Conservation (phyloP, 1,140 invertebrate species). For the Vanessa tameamea region DNA sequence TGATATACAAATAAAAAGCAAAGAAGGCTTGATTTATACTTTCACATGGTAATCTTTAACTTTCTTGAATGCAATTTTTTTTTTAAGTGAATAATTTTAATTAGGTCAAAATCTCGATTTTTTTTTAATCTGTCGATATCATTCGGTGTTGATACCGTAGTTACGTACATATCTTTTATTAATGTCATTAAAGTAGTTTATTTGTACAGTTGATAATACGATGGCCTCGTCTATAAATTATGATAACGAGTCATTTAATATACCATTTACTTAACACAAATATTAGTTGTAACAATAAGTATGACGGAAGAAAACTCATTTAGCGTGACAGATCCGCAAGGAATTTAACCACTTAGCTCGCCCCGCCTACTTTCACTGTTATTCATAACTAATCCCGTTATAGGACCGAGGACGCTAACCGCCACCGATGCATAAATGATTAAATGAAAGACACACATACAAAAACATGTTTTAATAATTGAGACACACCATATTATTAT, state of each 20-base stretch:
- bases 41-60: no score
- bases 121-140: not conserved
- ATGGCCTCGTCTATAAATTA: not conserved
- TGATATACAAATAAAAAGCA: no score
- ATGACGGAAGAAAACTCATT: conserved; percentile 3
- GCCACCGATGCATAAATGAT: conserved; percentile 47
- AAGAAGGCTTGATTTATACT: no score
- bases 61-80: no score
- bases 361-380: conserved; percentile 43
- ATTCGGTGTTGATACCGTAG: not conserved
- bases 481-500: conserved; percentile 64
- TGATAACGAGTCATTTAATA: not conserved
- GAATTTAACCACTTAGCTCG: conserved; percentile 4
- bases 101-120: not conserved
- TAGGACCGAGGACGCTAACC: conserved; percentile 17
- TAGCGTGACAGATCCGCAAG: not conserved
- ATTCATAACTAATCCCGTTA: conserved; percentile 33
- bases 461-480: conserved; percentile 78
- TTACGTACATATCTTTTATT: not conserved
- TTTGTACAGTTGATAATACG: conserved; percentile 20
- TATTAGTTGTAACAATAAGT: not conserved
- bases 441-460: conserved; percentile 58
- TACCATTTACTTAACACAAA: not conserved
- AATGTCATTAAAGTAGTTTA: not conserved
- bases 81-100: not conserved